Evolutionary conservation across 2,797 vertebrate genomes (phyloP).

Genomic region (Phrynocephalus forsythii): DNA sequence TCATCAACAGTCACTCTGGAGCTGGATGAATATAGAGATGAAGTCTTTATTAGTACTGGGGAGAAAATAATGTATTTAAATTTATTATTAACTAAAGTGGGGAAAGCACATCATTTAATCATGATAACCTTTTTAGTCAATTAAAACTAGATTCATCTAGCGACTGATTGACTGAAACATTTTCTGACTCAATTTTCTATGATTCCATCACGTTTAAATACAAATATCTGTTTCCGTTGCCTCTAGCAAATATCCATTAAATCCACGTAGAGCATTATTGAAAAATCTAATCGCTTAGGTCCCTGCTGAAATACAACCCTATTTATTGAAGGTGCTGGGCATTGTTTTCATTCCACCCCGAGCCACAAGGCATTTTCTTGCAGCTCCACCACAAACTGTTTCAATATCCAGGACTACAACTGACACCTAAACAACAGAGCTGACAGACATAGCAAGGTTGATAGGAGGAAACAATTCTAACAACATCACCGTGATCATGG

Average conservation of each 20-base stretch:
- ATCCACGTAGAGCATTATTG: not conserved
- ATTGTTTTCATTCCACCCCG: constrained; percentile 61
- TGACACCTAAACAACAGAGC: constrained; percentile 72
- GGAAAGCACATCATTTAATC: not conserved
- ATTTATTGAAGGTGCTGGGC: constrained; percentile 53
- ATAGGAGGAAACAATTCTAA: constrained; percentile 71
- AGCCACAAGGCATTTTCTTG: constrained; percentile 57
- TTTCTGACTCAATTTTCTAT: not conserved
- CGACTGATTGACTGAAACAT: not conserved
- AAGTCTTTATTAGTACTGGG: not conserved
- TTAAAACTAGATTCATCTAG: not conserved
- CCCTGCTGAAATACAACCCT: constrained; percentile 47
- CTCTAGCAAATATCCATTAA: constrained; percentile 17
- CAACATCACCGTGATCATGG: constrained; percentile 70
- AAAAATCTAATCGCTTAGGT: constrained; percentile 43
- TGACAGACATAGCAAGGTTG: constrained; percentile 70
- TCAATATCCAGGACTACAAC: constrained; percentile 67
- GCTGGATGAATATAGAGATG: not conserved
- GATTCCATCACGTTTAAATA: not conserved
- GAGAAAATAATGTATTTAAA: not conserved
- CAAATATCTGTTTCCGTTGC: constrained; percentile 18
- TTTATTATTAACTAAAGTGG: not conserved
- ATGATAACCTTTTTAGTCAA: not conserved
- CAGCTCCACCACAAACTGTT: constrained; percentile 57
- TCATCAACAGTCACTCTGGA: not conserved